Evolutionary conservation across 2,888 invertebrate genomes (phyloP), one percentile per base, ranked within the genome.

Genomic region (Pseudanteris insignis): DNA sequence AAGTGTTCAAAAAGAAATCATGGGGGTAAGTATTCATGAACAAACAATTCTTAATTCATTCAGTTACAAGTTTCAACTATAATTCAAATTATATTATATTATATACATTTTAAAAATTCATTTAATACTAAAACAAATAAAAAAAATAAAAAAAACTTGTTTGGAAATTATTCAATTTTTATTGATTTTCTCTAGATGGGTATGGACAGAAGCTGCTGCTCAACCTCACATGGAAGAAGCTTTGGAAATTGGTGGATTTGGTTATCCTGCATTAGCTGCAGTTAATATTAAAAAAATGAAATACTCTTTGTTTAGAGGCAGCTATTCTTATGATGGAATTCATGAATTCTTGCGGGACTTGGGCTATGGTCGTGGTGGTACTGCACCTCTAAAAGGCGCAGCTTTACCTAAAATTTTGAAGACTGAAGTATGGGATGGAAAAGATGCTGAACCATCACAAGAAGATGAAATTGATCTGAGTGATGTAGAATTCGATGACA

Each of bases 211-310:
- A 79, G 97, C 94, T 29, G 92, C 89, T 6, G 85, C 90, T 1
- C 97, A 99, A 79, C 78, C 84, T 0, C 86, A 88, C 0, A 78
- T 99, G 10, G 99, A 99, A 79, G 88, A 89, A 63, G 87, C 94
- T 0, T 81, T 99, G 24, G 98, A 95, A 76, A 90, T 99, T 66
- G 99, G 99, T 63, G 99, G 88, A 3, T 99, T 99, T 81, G 99
- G 99, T 6, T 99, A 99, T 81, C 99, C 99, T 1, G 97, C 98
- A 1, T 90, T 99, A 90, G 96, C 96, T 3, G 96, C 95, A 10
- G 89, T 98, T 51, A 99, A 96, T 81, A 87, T 90, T 8, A 93
- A 96, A 81, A 99, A 99, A 82, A 91, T 95, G 88, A 97, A 97
- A 80, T 99, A 91, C 83, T 92, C 97, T 0, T 85, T 94, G 4